These are phyloP conservation scores for Rallus limicola DNA, from an alignment of 2,113 vertebrate genomes.

Conservation along the genomic window DNA sequence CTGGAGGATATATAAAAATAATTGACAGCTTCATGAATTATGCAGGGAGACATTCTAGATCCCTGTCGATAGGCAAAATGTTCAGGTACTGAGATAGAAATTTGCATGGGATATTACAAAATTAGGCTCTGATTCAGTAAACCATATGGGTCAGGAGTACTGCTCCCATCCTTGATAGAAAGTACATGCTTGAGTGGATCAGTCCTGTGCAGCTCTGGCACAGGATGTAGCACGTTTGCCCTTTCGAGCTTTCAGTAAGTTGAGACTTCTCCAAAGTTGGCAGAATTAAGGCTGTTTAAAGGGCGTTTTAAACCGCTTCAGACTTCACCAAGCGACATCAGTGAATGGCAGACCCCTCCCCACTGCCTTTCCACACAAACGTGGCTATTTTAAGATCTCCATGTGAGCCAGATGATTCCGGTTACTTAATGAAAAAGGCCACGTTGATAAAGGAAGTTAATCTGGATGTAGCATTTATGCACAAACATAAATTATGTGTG, in stretches of 20 bases:
- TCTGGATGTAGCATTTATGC: background rate
- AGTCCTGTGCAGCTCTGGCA: background rate
- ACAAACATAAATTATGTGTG: background rate
- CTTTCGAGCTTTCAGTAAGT: background rate
- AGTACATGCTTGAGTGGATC: background rate
- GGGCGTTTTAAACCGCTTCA: background rate
- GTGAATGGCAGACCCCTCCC: background rate
- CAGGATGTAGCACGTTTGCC: background rate
- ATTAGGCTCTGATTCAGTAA: conserved; percentile 38
- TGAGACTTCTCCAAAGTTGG: background rate
- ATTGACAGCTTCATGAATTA: conserved; percentile 45
- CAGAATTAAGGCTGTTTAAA: background rate
- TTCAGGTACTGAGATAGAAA: conserved; percentile 19
- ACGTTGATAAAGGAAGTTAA: background rate
- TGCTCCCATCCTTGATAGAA: background rate
- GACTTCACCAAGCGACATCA: background rate
- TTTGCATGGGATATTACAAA: conserved; percentile 5
- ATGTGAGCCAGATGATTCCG: background rate
- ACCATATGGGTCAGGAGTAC: background rate
- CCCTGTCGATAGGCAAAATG: background rate
- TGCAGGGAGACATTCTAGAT: conserved; percentile 11
- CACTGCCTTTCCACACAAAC: background rate
- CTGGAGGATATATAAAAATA: conserved; percentile 16
- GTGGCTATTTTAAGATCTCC: background rate
- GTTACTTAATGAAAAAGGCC: background rate